phyloP scores from a whole-genome alignment of 2,113 vertebrate species.

The Pseudorhombus dupliciocellatus region DNA sequence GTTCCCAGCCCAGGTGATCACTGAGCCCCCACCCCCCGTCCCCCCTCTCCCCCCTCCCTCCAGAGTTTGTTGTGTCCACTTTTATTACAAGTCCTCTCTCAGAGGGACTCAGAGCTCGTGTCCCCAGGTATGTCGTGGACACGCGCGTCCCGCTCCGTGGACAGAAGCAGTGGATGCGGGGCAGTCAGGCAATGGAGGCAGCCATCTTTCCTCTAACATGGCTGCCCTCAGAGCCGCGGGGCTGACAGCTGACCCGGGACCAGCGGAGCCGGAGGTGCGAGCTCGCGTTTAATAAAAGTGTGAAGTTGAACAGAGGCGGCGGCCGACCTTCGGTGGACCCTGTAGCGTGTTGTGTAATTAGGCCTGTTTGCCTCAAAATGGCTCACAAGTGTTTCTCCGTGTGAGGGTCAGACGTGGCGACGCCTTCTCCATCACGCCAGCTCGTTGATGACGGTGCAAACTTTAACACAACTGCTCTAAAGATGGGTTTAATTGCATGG shows the following conservation, averaged over 20 bases:
- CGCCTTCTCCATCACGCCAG: neutral
- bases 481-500: too few species aligned
- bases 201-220: slow-evolving; percentile 56
- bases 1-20: slow-evolving; percentile 35
- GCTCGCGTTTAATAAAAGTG: neutral
- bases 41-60: too few species aligned
- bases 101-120: neutral
- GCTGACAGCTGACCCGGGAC: slow-evolving; percentile 24
- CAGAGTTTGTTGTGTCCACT: too few species aligned
- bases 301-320: neutral
- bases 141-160: too few species aligned
- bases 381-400: neutral
- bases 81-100: too few species aligned
- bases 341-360: too few species aligned
- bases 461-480: neutral
- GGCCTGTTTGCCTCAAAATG: neutral
- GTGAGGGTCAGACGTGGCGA: neutral
- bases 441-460: neutral
- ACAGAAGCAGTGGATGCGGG: neutral
- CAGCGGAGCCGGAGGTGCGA: neutral
- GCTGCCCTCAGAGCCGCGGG: slow-evolving; percentile 18
- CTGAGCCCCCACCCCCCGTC: neutral
- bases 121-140: neutral
- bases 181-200: slow-evolving; percentile 36
- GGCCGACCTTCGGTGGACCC: too few species aligned